phyloP scores from a whole-genome alignment of 1,140 invertebrate genomes.

The Leptinotarsa lineolata region DNA sequence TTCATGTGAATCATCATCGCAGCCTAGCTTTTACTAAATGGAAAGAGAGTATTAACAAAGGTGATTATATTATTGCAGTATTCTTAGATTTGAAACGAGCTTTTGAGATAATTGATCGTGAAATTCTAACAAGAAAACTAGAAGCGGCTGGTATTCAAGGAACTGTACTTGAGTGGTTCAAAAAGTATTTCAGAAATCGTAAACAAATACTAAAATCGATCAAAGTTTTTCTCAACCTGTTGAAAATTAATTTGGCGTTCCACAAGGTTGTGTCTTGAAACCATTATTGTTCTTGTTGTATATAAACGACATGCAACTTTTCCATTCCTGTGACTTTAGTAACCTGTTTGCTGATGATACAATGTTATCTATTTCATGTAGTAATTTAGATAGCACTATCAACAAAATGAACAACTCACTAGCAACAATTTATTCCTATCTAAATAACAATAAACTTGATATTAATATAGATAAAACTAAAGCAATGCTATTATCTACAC shows the following conservation, averaged over 20 bases:
- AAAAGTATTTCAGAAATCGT: not conserved
- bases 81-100: constrained; percentile 13
- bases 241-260: constrained; percentile 1
- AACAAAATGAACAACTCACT: not conserved
- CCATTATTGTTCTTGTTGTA: not conserved
- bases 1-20: constrained; percentile 1
- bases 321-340: no score
- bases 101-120: constrained; percentile 13
- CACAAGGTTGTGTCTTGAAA: not conserved
- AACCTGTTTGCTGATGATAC: no score
- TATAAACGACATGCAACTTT: constrained; percentile 11
- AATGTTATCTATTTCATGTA: no score
- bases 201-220: constrained; percentile 9
- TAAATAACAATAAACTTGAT: no score
- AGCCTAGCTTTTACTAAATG: not conserved
- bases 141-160: not conserved
- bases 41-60: constrained; percentile 16
- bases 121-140: constrained; percentile 7
- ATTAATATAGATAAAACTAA: no score
- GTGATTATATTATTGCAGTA: constrained; percentile 8
- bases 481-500: no score
- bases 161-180: constrained; percentile 7
- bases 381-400: no score
- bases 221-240: not conserved
- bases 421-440: no score